Conservation (phyloP, 2,113 vertebrate species). For the Panthera tigris region DNA sequence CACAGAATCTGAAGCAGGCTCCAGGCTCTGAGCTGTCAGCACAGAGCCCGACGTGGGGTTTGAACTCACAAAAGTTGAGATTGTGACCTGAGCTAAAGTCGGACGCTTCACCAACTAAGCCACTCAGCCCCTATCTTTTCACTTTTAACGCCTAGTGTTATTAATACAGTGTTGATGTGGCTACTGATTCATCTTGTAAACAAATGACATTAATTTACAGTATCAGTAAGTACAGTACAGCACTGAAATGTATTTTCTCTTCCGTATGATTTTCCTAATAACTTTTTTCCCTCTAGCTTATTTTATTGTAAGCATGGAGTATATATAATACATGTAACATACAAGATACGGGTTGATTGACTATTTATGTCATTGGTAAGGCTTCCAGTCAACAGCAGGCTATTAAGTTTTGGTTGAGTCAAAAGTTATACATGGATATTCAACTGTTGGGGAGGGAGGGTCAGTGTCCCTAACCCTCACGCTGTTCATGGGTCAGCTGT, state of each 20-base stretch:
- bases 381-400: not conserved
- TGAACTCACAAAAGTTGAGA: too few relatives aligned
- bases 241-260: not conserved
- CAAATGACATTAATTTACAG: not conserved
- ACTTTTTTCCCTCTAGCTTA: not conserved
- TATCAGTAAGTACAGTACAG: not conserved
- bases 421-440: not conserved
- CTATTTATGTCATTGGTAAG: not conserved
- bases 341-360: not conserved
- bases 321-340: not conserved
- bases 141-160: not conserved
- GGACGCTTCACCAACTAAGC: too few relatives aligned
- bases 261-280: not conserved
- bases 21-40: too few relatives aligned
- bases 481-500: not conserved
- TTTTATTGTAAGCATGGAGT: not conserved
- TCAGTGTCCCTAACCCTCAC: not conserved
- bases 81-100: too few relatives aligned
- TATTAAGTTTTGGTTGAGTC: not conserved
- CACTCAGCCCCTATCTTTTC: not conserved
- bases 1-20: too few relatives aligned
- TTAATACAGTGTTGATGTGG: not conserved
- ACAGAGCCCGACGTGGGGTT: too few relatives aligned
- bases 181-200: not conserved
- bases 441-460: fast-evolving